A percentile compares a stretch with the other conserved stretches of the same genome.
phyloP scores from a whole-genome alignment of 1,140 invertebrate species.

The Arion vulgaris region DNA sequence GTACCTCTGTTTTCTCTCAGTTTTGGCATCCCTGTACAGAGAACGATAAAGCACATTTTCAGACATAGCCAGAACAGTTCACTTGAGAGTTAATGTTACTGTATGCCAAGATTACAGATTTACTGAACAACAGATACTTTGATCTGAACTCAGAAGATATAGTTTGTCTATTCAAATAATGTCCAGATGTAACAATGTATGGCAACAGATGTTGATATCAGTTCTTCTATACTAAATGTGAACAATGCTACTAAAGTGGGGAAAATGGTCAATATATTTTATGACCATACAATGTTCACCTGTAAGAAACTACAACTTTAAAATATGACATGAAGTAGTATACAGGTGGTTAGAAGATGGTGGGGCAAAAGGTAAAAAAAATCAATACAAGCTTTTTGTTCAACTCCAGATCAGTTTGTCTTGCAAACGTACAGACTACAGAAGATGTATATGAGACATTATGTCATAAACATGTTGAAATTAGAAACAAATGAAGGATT shows the following conservation, averaged over 20 bases:
- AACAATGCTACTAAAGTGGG: not conserved
- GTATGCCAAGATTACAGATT: no score
- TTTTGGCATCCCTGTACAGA: constrained; percentile 55
- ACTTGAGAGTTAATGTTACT: no score
- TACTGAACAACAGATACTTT: no score
- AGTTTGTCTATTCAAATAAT: no score
- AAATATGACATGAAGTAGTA: not conserved
- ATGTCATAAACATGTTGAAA: no score
- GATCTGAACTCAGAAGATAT: no score
- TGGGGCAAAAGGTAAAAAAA: not conserved
- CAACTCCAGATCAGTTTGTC: not conserved
- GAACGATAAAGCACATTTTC: constrained; percentile 12
- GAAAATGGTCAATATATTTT: not conserved
- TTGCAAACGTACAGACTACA: not conserved
- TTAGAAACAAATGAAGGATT: no score
- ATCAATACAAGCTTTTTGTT: not conserved
- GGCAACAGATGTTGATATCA: not conserved
- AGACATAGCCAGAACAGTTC: not conserved
- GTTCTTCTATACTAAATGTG: not conserved
- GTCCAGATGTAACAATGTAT: no score
- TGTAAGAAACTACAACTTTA: not conserved
- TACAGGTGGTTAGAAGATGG: not conserved
- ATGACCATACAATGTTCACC: not conserved
- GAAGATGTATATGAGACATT: no score
- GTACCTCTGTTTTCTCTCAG: constrained; percentile 57